A percentile compares a stretch with the other conserved stretches of the same genome.
phyloP scores from a whole-genome alignment of 2,888 invertebrate species.

The Meteorus colon region DNA sequence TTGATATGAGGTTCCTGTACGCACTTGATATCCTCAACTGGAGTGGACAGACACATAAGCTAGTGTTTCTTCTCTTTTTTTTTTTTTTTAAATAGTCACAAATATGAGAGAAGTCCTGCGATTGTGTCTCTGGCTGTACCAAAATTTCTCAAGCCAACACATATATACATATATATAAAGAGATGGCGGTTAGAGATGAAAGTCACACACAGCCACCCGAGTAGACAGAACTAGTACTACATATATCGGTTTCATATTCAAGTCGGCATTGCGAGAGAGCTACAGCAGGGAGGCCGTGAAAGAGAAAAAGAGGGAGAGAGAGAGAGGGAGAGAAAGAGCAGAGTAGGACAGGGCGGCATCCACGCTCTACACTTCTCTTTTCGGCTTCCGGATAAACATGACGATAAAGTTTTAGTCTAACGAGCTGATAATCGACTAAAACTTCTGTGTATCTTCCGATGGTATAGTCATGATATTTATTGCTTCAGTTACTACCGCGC shows the following conservation, averaged over 20 bases:
- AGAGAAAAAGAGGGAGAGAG: too few species aligned
- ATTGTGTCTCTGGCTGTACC: constrained; percentile 21
- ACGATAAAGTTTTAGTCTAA: constrained; percentile 63
- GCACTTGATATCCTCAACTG: constrained; percentile 13
- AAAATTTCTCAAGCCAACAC: not conserved
- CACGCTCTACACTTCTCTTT: constrained; percentile 25
- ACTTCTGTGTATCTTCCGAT: constrained; percentile 21
- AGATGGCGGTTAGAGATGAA: constrained; percentile 60
- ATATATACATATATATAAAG: constrained; percentile 5
- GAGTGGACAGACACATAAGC: constrained; percentile 17
- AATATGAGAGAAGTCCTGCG: constrained; percentile 23
- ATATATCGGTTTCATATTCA: constrained; percentile 38
- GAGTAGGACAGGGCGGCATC: not conserved
- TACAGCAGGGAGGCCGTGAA: too few species aligned
- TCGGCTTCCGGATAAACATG: constrained; percentile 56
- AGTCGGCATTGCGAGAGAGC: not conserved
- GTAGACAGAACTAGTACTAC: constrained; percentile 46
- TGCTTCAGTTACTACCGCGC: too few species aligned
- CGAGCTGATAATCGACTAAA: constrained; percentile 63
- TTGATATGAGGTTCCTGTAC: constrained; percentile 16
- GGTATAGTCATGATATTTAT: not conserved
- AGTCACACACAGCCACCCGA: constrained; percentile 63
- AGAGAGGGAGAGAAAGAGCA: too few species aligned
- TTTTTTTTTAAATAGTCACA: constrained; percentile 6
- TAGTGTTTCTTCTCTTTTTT: not conserved